Evolutionary conservation across 2,888 invertebrate species (phyloP).

Genomic region (Resseliella maxima): DNA sequence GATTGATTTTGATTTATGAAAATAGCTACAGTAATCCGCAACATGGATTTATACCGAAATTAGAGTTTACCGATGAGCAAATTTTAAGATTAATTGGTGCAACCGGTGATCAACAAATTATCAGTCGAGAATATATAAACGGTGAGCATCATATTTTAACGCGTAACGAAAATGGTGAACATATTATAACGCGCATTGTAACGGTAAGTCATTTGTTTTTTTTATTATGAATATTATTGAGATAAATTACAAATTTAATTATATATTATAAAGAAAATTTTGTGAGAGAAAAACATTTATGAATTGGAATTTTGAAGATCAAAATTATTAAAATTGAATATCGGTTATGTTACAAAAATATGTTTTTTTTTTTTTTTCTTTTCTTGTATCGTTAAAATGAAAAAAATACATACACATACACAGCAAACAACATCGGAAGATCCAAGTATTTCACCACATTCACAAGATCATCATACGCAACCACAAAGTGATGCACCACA

Average conservation of each 20-base stretch:
- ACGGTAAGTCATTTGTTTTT: constrained; percentile 62
- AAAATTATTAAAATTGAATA: too few species aligned
- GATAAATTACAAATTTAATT: too few species aligned
- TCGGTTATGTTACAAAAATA: too few species aligned
- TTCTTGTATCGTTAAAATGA: too few species aligned
- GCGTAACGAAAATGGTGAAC: constrained; percentile 68
- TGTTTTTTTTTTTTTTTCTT: too few species aligned
- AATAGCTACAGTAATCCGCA: constrained; percentile 58
- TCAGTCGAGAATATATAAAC: constrained; percentile 68
- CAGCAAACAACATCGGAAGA: neutral
- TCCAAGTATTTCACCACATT: constrained; percentile 62
- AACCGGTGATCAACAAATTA: constrained; percentile 68
- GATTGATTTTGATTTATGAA: neutral
- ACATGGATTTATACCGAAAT: constrained; percentile 66
- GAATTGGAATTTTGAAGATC: too few species aligned
- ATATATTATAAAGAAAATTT: too few species aligned
- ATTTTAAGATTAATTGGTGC: constrained; percentile 66
- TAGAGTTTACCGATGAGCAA: constrained; percentile 67
- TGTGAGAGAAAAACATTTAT: neutral
- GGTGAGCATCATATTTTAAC: constrained; percentile 68
- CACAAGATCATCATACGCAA: constrained; percentile 63
- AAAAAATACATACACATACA: too few species aligned
- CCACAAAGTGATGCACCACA: constrained; percentile 63
- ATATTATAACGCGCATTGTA: constrained; percentile 67
- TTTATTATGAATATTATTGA: too few species aligned